Base-by-base conservation (phyloP, 2,113 vertebrate species). In the Trochalopteron elliotii region DNA sequence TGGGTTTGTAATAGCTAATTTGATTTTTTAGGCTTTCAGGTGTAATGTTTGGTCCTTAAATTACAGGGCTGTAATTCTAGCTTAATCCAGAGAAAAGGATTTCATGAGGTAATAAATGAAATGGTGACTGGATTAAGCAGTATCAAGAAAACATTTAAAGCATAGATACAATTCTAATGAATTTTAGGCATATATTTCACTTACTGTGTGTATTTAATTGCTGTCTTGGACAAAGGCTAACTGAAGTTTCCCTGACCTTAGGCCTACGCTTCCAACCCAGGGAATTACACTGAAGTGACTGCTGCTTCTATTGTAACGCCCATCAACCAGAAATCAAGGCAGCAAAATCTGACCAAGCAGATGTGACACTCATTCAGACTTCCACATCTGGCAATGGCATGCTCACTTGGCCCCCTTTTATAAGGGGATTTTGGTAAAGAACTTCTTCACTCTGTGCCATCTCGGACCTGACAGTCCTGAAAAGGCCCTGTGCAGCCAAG, bases 101-200 rank as follows among this genome's bases (percentile, higher is more conserved):
- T 57, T 70, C 9, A 44, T 44, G 20, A 89, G 21, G 14, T 65
- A 68, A 75, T 42, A 60, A 82, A 89, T 49, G 18, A 69, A 76
- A 87, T 1, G 1, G 20, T 2, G 1, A 52, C 31, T 39, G 23
- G 22, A 71, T 47, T 57, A 82, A 60, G 49, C 25, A 84, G 31
- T 24, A 82, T 45, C 45, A 83, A 71, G 61, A 65, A 86, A 91
- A 80, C 10, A 45, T 53, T 80, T 86, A 79, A 84, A 93, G 8
- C 33, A 64, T 13, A 30, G n/a, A 67, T 56, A 59, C 13, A 33
- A 4, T 81, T 89, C 89, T 40, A 91, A 3, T 37, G 2, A 33
- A 28, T 67, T 20, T 81, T 68, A 67, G 18, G 27, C 40, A 52
- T 35, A 31, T 16, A n/a, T 39, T 75, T 92, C 59, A 82, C 40